Percentiles rank a stretch among this genome's conserved stretches.
Evolutionary conservation across 92 coral and sea anemone species (phyloP).

Genomic region (Phenganax subtilis): DNA sequence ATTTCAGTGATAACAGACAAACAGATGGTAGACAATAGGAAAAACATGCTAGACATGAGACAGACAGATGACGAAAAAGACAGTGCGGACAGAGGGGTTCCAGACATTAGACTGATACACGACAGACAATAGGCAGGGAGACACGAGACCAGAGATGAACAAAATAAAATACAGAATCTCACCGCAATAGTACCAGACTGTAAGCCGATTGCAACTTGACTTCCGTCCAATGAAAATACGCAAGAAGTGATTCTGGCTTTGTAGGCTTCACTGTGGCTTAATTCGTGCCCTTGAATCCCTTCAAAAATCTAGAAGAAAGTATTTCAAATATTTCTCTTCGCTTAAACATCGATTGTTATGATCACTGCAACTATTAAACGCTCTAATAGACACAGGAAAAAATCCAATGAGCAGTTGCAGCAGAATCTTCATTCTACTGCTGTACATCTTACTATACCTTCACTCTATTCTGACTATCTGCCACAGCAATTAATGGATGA

Average conservation of each 20-base stretch:
- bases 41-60: background rate
- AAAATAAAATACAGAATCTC: background rate
- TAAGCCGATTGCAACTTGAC: slow-evolving; percentile 63
- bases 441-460: slow-evolving; percentile 47
- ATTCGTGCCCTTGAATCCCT: slow-evolving; percentile 51
- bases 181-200: slow-evolving; percentile 71
- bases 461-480: slow-evolving; percentile 71
- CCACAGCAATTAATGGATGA: slow-evolving; percentile 65
- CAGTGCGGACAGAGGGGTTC: background rate
- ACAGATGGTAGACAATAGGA: background rate
- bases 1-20: too few species aligned
- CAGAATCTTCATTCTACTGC: background rate
- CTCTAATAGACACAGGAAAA: background rate
- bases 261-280: slow-evolving; percentile 59
- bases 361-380: background rate
- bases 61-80: background rate
- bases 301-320: slow-evolving; percentile 54
- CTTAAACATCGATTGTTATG: background rate
- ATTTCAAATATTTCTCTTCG: background rate
- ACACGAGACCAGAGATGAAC: background rate
- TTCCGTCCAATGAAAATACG: slow-evolving; percentile 54
- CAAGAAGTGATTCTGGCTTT: slow-evolving; percentile 59
- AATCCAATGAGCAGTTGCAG: background rate
- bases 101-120: too few species aligned
- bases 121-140: background rate